Base-by-base conservation (phyloP, 2,113 vertebrate genomes). In the Pomatorhinus ruficollis region DNA sequence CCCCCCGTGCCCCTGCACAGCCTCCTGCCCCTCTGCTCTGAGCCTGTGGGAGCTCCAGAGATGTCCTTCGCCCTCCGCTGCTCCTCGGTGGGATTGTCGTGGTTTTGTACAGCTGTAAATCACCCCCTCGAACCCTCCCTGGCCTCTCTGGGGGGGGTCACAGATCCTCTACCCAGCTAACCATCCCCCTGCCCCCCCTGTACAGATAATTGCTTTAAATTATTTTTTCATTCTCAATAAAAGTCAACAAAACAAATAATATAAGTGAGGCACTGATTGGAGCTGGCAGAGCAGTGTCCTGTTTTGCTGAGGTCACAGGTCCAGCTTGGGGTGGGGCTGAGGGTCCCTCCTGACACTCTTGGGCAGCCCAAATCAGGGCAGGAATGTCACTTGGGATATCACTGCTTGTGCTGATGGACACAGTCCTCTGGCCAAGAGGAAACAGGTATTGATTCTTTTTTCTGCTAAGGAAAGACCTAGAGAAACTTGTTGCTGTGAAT, bases 141-240 rank as follows among this genome's bases (percentile, higher is more conserved):
- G 82, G 57, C 90, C 85, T 90, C 45, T 85, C 70, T 20, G 28
- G 42, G 44, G 18, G 10, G 78, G 66, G 57, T 85, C 88, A 80
- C 64, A 72, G 89, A 69, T 85, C 60, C 83, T 88, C 57, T 24
- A 22, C 83, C 94, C 85, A 77, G 68, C 60, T 79, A 80, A 90
- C 89, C 49, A 24, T 52, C 56, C 74, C 80, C 50, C 45, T 88
- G 49, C 39, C 40, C 40, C 85, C 81, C 61, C 87, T 97, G 97
- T 97, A 97, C 96, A 97, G 96, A 96, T 84, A 84, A 97, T 89
- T 35, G 87, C 94, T 96, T 98, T 97, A 97, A 98, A 98, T 97
- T 98, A 98, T 98, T 98, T 98, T 98, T 98, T 98, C 98, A 98
- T 95, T 98, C 97, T 93, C 96, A 96, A 92, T 97, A 97, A 97